These are phyloP conservation scores for Capitulum mitella DNA, from an alignment of 2,888 invertebrate genomes.

Conservation along the genomic window DNA sequence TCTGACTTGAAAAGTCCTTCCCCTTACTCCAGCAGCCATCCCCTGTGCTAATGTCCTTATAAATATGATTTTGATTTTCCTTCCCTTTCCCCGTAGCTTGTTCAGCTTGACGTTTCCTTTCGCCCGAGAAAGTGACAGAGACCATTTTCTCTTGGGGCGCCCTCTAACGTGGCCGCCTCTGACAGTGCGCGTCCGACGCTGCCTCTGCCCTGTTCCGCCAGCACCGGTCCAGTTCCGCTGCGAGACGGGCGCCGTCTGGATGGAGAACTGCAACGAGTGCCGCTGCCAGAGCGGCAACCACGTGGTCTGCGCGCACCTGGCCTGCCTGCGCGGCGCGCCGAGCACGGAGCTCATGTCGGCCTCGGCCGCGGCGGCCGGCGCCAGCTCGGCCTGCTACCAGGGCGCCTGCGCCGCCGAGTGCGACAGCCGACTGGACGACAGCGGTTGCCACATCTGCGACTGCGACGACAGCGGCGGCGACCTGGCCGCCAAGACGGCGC, in stretches of 20 bases:
- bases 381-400: neutral
- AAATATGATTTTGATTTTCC: too few relatives aligned
- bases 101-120: too few relatives aligned
- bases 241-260: constrained; percentile 1
- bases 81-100: too few relatives aligned
- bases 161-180: too few relatives aligned
- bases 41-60: too few relatives aligned
- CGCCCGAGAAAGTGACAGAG: too few relatives aligned
- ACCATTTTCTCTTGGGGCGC: too few relatives aligned
- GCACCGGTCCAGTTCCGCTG: constrained; percentile 10
- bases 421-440: neutral
- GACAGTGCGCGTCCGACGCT: too few relatives aligned
- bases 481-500: neutral
- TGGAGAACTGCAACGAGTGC: constrained; percentile 21
- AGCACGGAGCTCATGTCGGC: neutral
- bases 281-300: constrained; percentile 19
- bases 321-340: neutral
- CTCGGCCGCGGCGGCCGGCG: neutral
- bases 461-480: neutral
- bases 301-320: constrained; percentile 17
- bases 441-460: constrained; percentile 10
- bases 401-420: neutral
- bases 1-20: too few relatives aligned
- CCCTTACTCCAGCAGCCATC: too few relatives aligned
- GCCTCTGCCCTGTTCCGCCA: neutral